Percentiles rank a stretch among this genome's conserved stretches.
Evolutionary conservation across 2,113 vertebrate species (phyloP).

Genomic region (Hippopotamus amphibius): DNA sequence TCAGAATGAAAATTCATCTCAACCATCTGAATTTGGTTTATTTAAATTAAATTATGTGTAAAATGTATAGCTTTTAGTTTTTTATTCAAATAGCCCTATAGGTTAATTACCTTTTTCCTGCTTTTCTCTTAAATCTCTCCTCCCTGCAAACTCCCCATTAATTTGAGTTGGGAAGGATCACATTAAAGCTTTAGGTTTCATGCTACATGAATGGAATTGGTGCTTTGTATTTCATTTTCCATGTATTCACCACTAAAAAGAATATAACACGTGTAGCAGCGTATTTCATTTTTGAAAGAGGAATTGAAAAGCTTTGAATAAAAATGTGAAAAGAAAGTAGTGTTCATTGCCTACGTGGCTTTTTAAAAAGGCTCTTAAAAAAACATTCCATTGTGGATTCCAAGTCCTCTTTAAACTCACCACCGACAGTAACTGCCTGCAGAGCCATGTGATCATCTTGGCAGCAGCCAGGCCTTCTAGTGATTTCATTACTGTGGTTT

Average conservation of each 20-base stretch:
- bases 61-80: not conserved
- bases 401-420: constrained; percentile 50
- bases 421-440: not conserved
- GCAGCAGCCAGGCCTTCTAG: constrained; percentile 41
- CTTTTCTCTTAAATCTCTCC: constrained; percentile 16
- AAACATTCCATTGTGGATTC: constrained; percentile 60
- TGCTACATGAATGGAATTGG: not conserved
- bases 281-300: constrained; percentile 60
- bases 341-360: constrained; percentile 31
- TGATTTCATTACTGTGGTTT: constrained; percentile 55
- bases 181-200: constrained; percentile 39
- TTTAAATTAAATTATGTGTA: constrained; percentile 56
- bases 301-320: constrained; percentile 54
- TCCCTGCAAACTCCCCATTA: not conserved
- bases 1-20: constrained; percentile 34
- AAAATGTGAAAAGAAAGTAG: constrained; percentile 64
- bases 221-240: constrained; percentile 59
- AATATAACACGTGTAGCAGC: not conserved
- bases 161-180: constrained; percentile 35
- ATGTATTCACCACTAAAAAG: constrained; percentile 40
- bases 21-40: not conserved
- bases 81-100: not conserved
- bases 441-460: not conserved
- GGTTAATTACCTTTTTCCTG: constrained; percentile 28
- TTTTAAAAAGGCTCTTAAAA: constrained; percentile 51